Percentiles rank a stretch among this genome's conserved stretches.
phyloP scores from a whole-genome alignment of 1,140 invertebrate species.

The Dendrolimus punctatus region DNA sequence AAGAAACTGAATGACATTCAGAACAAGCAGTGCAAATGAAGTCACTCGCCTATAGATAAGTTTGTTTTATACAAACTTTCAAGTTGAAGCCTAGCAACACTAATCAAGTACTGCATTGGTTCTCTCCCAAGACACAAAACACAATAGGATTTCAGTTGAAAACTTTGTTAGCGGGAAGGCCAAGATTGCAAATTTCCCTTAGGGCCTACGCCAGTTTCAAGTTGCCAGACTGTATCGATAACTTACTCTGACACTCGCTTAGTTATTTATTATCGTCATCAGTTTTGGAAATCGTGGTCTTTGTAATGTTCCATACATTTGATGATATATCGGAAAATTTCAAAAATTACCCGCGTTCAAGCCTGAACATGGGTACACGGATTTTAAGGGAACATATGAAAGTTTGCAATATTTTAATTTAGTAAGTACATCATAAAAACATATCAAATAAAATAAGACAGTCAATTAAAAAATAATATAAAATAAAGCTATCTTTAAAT shows the following conservation, averaged over 20 bases:
- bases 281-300: neutral
- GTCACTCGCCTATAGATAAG: neutral
- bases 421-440: slow-evolving; percentile 1
- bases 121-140: slow-evolving; percentile 41
- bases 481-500: too few species aligned
- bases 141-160: slow-evolving; percentile 67
- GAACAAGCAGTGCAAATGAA: too few species aligned
- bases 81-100: slow-evolving; percentile 10
- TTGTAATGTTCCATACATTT: neutral
- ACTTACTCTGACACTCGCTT: slow-evolving; percentile 32
- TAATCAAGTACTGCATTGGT: slow-evolving; percentile 46
- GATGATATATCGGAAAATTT: neutral
- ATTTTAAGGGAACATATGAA: neutral
- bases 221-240: slow-evolving; percentile 56
- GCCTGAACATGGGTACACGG: too few species aligned
- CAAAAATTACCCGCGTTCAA: too few species aligned
- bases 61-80: slow-evolving; percentile 12
- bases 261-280: slow-evolving; percentile 32
- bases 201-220: slow-evolving; percentile 59
- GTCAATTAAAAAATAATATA: too few species aligned
- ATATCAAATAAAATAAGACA: too few species aligned
- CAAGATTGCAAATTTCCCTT: slow-evolving; percentile 67
- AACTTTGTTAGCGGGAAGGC: slow-evolving; percentile 63
- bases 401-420: neutral
- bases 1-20: too few species aligned